These are phyloP conservation scores for Pseudorhombus dupliciocellatus DNA, from an alignment of 2,113 vertebrate species.

Conservation along the genomic window DNA sequence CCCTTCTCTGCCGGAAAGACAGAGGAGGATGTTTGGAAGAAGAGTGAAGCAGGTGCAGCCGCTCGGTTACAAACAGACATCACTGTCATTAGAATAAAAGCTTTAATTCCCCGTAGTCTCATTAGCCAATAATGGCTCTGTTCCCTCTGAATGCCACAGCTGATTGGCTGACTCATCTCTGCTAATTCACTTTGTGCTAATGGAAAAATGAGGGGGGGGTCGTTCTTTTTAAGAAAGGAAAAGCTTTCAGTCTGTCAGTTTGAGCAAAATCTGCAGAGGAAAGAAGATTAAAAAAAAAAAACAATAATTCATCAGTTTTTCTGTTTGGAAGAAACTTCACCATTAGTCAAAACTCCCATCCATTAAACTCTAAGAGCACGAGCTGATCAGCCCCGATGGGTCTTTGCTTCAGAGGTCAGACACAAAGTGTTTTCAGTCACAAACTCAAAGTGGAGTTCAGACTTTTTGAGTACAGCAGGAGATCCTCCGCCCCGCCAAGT, in stretches of 20 bases:
- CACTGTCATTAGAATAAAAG: slow-evolving; percentile 68
- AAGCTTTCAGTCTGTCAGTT: slow-evolving; percentile 37
- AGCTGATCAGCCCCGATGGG: too few relatives aligned
- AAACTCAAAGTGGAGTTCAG: background rate
- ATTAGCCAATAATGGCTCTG: slow-evolving; percentile 69
- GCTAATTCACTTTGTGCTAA: slow-evolving; percentile 70
- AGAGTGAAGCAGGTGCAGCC: slow-evolving; percentile 65
- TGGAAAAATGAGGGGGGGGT: slow-evolving; percentile 31
- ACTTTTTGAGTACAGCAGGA: too few relatives aligned
- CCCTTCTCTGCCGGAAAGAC: slow-evolving; percentile 9
- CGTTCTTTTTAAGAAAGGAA: slow-evolving; percentile 33
- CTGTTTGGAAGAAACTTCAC: slow-evolving; percentile 2
- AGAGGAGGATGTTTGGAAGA: slow-evolving; percentile 39
- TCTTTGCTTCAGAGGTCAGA: too few relatives aligned
- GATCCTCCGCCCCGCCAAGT: too few relatives aligned
- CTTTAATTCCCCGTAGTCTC: slow-evolving; percentile 65
- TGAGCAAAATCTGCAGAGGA: slow-evolving; percentile 19
- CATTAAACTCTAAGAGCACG: background rate
- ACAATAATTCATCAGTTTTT: slow-evolving; percentile 18
- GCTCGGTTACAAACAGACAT: slow-evolving; percentile 65
- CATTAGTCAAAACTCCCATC: background rate
- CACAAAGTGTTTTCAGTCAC: too few relatives aligned
- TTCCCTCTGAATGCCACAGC: slow-evolving; percentile 60
- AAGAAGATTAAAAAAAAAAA: slow-evolving; percentile 6
- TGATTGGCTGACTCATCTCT: slow-evolving; percentile 71